A percentile compares a stretch with the other conserved stretches of the same genome.
Evolutionary conservation across 2,113 vertebrate species (phyloP).

Genomic region (Strigops habroptila): DNA sequence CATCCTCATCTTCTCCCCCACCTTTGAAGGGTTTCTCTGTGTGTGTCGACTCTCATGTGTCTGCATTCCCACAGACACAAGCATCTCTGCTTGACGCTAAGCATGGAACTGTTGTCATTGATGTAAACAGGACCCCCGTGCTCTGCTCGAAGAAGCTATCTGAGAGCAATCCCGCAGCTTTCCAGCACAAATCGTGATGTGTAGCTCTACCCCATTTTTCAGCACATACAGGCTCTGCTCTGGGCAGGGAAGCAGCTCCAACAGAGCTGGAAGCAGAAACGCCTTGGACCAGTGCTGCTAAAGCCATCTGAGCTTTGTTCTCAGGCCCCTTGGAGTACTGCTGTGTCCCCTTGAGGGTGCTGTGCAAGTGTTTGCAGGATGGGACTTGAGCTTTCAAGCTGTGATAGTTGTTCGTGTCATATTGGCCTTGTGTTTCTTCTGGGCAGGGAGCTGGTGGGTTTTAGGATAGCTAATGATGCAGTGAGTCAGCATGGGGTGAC

Average conservation of each 20-base stretch:
- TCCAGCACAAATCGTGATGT: fast-evolving
- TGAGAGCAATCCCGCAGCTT: not conserved
- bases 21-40: not conserved
- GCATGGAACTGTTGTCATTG: fast-evolving
- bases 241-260: not conserved
- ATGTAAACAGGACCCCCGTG: fast-evolving
- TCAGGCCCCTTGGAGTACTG: no score
- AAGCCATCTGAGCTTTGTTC: not conserved
- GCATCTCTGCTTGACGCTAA: not conserved
- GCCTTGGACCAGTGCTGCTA: not conserved
- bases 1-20: not conserved
- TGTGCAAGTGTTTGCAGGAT: not conserved
- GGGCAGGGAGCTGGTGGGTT: not conserved
- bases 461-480: not conserved
- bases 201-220: not conserved
- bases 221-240: not conserved
- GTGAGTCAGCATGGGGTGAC: not conserved
- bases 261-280: not conserved
- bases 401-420: not conserved
- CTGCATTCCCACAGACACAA: not conserved
- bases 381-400: not conserved
- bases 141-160: not conserved
- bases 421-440: not conserved
- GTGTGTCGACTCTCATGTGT: fast-evolving
- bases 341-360: not conserved